phyloP scores from a whole-genome alignment of 2,797 vertebrate species.

The Crenuchus spilurus region DNA sequence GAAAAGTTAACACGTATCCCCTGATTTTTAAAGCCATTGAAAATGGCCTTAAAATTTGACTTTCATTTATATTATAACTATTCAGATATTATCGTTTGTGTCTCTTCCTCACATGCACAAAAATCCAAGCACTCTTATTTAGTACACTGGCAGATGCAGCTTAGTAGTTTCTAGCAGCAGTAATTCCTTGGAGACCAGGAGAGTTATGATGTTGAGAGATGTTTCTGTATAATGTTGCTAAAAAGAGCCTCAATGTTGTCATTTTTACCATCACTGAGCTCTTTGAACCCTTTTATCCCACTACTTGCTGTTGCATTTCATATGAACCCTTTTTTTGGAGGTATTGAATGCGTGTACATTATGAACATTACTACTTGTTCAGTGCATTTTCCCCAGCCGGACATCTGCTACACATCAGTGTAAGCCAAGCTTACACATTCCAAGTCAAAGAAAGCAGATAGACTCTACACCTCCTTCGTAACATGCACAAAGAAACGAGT shows the following conservation, averaged over 20 bases:
- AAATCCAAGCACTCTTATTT: slow-evolving; percentile 29
- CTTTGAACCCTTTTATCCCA: background rate
- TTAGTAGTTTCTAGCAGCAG: slow-evolving; percentile 60
- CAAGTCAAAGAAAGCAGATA: slow-evolving; percentile 6
- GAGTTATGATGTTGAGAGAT: slow-evolving; percentile 38
- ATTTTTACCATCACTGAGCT: slow-evolving; percentile 48
- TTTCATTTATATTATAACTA: too few relatives aligned
- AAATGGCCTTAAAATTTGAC: too few relatives aligned
- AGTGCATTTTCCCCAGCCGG: slow-evolving; percentile 44
- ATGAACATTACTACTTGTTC: background rate
- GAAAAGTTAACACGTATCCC: too few relatives aligned
- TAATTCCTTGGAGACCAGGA: slow-evolving; percentile 59
- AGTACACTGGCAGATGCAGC: slow-evolving; percentile 41
- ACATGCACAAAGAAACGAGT: background rate
- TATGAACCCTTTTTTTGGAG: background rate
- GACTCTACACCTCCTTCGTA: slow-evolving; percentile 12
- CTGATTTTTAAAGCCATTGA: too few relatives aligned
- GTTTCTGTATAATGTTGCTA: slow-evolving; percentile 76
- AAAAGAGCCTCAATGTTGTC: slow-evolving; percentile 73
- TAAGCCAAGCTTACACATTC: slow-evolving; percentile 18
- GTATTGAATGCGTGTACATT: background rate
- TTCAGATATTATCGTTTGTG: too few relatives aligned
- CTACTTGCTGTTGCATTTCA: background rate
- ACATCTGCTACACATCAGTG: slow-evolving; percentile 54
- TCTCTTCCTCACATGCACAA: background rate